Base-by-base conservation (phyloP, 2,888 invertebrate genomes). In the Atherix ibis region DNA sequence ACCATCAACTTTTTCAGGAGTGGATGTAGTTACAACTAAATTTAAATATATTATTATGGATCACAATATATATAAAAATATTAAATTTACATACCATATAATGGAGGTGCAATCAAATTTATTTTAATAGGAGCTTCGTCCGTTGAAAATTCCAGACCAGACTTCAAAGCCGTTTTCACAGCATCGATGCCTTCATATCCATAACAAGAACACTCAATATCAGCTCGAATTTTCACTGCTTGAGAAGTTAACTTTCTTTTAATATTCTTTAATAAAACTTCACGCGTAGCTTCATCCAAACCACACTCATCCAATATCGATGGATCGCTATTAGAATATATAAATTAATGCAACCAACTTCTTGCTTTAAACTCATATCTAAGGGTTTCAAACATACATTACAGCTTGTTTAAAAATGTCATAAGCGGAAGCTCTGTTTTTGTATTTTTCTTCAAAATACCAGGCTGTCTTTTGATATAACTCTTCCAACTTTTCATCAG, bases 111-210 rank as follows among this genome's bases (percentile, higher is more conserved):
- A 55, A 98, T 98, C 44, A 98, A 69, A 65, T 98, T 97, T 48
- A 98, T 98, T 71, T 92, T 94, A 47, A 99, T 91, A 1, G 95
- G 94, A 64, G 97, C 70, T 46, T 89, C 89, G 46, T 82, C 80
- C 1, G 89, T 91, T 4, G 95, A 92, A 34, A 89, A 67, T 26
- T 82, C 76, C 24, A 98, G 72, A 2, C 98, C 98, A 42, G 85
- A 72, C 57, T 76, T 81, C 26, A 98, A 64, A 0, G 98, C 91
- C 27, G 80, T 69, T 58, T 98, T 92, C 0, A 98, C 95, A 4
- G 98, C 98, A 64, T 98, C 97, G 44, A 98, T 95, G 18, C 98
- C 98, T 58, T 98, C 97, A 52, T 97, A 98, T 2, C 88, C 85
- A 50, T 89, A 94, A 59, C 92, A 92, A 1, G 88, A 83, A 44